phyloP scores from a whole-genome alignment of 2,888 invertebrate species.

The Machimus atricapillus region DNA sequence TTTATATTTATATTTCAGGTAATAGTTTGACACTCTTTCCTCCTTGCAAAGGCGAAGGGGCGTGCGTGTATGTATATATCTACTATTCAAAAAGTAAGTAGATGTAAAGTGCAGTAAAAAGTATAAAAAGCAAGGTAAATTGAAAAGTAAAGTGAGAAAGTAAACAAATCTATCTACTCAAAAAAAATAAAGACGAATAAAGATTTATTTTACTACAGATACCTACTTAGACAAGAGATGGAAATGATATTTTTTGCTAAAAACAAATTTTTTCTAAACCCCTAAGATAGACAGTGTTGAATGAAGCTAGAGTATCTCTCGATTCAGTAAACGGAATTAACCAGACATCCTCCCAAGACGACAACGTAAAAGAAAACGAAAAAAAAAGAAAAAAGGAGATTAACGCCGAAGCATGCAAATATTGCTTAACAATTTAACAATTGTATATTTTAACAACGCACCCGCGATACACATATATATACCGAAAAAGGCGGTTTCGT shows the following conservation, averaged over 20 bases:
- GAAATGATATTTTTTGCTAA: conserved; percentile 39
- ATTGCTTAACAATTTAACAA: background rate
- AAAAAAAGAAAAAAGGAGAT: background rate
- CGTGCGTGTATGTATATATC: conserved; percentile 30
- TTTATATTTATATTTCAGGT: background rate
- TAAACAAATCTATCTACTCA: conserved; percentile 23
- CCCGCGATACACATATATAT: background rate
- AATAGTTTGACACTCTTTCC: background rate
- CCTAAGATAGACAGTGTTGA: conserved; percentile 8
- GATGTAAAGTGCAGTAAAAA: conserved; percentile 35
- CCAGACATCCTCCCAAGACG: background rate
- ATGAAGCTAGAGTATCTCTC: background rate
- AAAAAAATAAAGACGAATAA: background rate
- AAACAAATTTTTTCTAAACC: conserved; percentile 30
- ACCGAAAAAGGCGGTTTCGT: conserved; percentile 24
- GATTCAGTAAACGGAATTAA: background rate
- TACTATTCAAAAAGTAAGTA: conserved; percentile 33
- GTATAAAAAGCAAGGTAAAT: background rate
- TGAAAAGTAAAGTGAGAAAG: conserved; percentile 2
- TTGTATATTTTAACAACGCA: conserved; percentile 3
- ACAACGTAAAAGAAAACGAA: background rate
- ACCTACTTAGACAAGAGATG: conserved; percentile 5
- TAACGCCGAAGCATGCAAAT: background rate
- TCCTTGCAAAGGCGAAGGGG: conserved; percentile 24
- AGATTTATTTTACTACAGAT: conserved; percentile 36